Evolutionary conservation across 2,113 vertebrate genomes (phyloP).

Genomic region (Atlantisia rogersi): DNA sequence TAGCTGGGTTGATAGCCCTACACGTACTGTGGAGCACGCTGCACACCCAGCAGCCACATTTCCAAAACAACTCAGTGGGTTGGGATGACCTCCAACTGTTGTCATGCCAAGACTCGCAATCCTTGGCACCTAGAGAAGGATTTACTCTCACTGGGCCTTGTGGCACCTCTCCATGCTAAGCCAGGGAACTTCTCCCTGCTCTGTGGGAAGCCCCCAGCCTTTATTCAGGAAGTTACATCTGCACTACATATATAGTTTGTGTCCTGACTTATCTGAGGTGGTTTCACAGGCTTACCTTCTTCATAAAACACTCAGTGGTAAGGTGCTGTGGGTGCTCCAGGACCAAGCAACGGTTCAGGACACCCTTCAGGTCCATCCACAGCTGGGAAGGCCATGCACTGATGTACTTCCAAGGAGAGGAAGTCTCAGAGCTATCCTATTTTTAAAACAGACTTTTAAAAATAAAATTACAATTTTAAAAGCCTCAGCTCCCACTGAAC

Average conservation of each 20-base stretch:
- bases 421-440: background rate
- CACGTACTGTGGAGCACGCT: background rate
- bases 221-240: background rate
- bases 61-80: background rate
- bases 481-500: background rate
- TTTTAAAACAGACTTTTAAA: background rate
- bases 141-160: accelerated
- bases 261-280: background rate
- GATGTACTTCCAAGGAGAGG: too few relatives aligned
- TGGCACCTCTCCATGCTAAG: background rate
- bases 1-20: background rate
- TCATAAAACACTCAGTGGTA: background rate
- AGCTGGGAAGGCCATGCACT: background rate
- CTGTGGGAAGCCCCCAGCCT: background rate
- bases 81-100: background rate
- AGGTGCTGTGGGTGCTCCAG: accelerated
- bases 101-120: background rate
- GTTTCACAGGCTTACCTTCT: background rate
- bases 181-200: background rate
- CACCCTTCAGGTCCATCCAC: background rate
- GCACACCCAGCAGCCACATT: background rate
- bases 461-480: background rate
- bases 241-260: background rate
- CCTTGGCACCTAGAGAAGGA: background rate
- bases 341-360: background rate